These are phyloP conservation scores for Magallana angulata DNA, from an alignment of 1,140 invertebrate species.

Conservation along the genomic window DNA sequence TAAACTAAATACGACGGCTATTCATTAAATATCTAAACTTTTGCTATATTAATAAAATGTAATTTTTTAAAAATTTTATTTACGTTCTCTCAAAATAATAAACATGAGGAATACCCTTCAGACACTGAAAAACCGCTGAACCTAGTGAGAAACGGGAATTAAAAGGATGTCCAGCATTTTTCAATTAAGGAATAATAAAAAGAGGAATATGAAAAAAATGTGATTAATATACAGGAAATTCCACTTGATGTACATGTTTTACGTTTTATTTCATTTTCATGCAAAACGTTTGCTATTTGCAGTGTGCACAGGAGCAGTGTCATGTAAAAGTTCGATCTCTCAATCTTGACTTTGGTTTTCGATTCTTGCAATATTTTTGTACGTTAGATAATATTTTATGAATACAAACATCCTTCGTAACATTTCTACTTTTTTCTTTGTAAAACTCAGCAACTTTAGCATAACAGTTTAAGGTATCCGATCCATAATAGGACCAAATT, in stretches of 20 bases:
- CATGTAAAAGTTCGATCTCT: not conserved
- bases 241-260: not conserved
- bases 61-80: too few species aligned
- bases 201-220: not conserved
- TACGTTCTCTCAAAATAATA: too few species aligned
- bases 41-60: too few species aligned
- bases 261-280: not conserved
- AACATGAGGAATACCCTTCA: not conserved
- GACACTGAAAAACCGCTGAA: not conserved
- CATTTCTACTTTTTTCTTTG: not conserved
- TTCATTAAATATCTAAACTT: too few species aligned
- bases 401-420: not conserved
- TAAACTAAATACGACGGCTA: too few species aligned
- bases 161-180: not conserved
- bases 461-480: too few species aligned
- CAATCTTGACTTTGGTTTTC: not conserved
- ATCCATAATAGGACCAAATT: too few species aligned
- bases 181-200: not conserved
- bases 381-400: not conserved
- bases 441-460: not conserved
- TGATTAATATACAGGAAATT: not conserved
- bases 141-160: too few species aligned
- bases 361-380: not conserved
- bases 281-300: not conserved
- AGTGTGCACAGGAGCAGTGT: not conserved